Conservation (phyloP, 2,113 vertebrate species). For the Podarcis raffonei region DNA sequence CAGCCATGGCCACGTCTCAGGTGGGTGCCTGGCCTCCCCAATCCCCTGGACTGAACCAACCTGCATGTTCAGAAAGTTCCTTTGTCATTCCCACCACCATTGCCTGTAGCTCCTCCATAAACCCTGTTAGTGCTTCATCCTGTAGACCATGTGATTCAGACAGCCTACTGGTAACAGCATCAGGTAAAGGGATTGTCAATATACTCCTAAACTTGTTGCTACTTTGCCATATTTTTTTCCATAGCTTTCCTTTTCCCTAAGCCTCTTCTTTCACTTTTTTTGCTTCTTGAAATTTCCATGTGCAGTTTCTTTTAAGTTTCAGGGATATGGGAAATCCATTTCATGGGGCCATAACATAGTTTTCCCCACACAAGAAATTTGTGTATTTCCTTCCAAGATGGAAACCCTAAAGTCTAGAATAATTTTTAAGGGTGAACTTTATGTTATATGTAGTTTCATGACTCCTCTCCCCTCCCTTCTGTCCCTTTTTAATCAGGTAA, state of each 20-base stretch:
- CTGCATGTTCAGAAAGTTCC: slow-evolving; percentile 94
- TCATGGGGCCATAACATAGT: slow-evolving; percentile 28
- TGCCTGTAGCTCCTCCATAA: slow-evolving; percentile 93
- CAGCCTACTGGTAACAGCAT: slow-evolving; percentile 99
- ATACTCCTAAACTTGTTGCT: slow-evolving; percentile 66
- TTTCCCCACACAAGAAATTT: slow-evolving; percentile 22
- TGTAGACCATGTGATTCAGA: slow-evolving; percentile 90
- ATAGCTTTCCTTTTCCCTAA: slow-evolving; percentile 11
- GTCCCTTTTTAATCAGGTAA: neutral
- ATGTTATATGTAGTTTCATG: neutral
- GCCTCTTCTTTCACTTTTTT: slow-evolving; percentile 13
- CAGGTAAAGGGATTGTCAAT: slow-evolving; percentile 94
- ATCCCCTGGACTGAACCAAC: slow-evolving; percentile 82
- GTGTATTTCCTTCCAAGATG: neutral
- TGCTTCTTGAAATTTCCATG: slow-evolving; percentile 8
- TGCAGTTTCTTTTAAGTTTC: slow-evolving; percentile 35
- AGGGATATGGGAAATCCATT: slow-evolving; percentile 73
- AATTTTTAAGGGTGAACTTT: neutral
- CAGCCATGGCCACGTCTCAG: slow-evolving; percentile 98
- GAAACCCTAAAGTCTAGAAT: neutral
- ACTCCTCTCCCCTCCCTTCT: too few species aligned
- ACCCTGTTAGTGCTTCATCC: slow-evolving; percentile 92
- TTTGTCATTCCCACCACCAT: slow-evolving; percentile 86
- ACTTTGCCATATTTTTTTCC: slow-evolving; percentile 17
- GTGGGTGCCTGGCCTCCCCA: slow-evolving; percentile 91